These are phyloP conservation scores for Galbula dea DNA, from an alignment of 2,113 vertebrate species.

Conservation along the genomic window DNA sequence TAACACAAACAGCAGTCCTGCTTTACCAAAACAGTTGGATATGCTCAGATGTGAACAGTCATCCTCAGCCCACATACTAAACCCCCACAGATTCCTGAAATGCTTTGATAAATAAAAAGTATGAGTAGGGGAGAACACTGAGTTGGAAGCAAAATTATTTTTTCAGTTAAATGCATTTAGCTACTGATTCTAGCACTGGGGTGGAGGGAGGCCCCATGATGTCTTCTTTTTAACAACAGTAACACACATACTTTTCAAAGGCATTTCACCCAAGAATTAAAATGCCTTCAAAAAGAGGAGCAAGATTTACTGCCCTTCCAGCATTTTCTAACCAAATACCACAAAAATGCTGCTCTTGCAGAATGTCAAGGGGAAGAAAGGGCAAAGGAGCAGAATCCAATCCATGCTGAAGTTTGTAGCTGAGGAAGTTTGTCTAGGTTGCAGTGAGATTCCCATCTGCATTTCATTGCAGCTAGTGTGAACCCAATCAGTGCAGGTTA, in stretches of 20 bases:
- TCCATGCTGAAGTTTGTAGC: background rate
- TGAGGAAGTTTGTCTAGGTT: background rate
- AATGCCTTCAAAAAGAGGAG: background rate
- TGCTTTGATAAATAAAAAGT: background rate
- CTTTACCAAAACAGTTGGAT: background rate
- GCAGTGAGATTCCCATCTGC: slow-evolving; percentile 1
- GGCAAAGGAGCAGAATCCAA: slow-evolving; percentile 37
- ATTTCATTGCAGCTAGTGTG: background rate
- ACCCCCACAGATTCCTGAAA: background rate
- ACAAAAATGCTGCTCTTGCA: slow-evolving; percentile 34
- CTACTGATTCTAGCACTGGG: background rate
- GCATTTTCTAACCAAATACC: slow-evolving; percentile 33
- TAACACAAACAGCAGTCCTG: background rate
- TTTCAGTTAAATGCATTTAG: background rate
- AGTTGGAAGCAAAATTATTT: background rate
- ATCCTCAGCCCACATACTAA: background rate
- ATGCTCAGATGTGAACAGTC: background rate
- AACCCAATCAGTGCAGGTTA: slow-evolving; percentile 51
- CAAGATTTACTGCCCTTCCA: background rate
- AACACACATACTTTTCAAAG: background rate
- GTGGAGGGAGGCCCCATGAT: background rate
- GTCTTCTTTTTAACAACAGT: background rate
- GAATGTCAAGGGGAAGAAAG: slow-evolving; percentile 32
- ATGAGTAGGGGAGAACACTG: background rate
- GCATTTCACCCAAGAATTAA: background rate